phyloP scores from a whole-genome alignment of 2,797 vertebrate genomes.

The Sebastes kiyomatsui region DNA sequence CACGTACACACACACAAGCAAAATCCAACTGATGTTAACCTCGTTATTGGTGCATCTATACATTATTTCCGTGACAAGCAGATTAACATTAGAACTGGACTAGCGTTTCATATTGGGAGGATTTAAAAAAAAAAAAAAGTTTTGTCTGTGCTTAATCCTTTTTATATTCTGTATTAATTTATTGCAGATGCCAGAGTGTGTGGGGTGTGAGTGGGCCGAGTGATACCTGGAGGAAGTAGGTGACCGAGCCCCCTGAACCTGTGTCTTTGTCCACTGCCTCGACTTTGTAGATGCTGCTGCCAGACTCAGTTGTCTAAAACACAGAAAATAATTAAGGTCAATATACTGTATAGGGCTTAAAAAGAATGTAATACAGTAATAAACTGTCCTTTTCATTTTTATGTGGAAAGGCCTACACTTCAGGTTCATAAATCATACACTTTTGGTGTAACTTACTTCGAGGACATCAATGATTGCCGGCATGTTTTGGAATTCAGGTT shows the following conservation, averaged over 20 bases:
- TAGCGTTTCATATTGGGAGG: background rate
- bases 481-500: slow-evolving; percentile 91
- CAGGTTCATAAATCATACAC: background rate
- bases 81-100: slow-evolving; percentile 8
- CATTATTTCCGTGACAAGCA: background rate
- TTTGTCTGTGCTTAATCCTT: background rate
- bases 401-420: background rate
- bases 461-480: slow-evolving; percentile 89
- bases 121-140: background rate
- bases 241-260: slow-evolving; percentile 94
- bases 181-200: background rate
- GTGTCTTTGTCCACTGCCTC: slow-evolving; percentile 92
- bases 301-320: slow-evolving; percentile 84
- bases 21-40: slow-evolving; percentile 1
- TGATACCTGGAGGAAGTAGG: slow-evolving; percentile 92
- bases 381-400: background rate
- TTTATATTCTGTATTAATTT: background rate
- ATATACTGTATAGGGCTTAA: background rate
- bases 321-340: background rate
- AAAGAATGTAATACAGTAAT: background rate
- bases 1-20: background rate
- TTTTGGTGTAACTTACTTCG: slow-evolving; percentile 84
- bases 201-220: background rate
- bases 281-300: slow-evolving; percentile 90
- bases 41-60: slow-evolving; percentile 17